These are phyloP conservation scores for Incurvaria masculella DNA, from an alignment of 2,888 invertebrate genomes.

Conservation along the genomic window DNA sequence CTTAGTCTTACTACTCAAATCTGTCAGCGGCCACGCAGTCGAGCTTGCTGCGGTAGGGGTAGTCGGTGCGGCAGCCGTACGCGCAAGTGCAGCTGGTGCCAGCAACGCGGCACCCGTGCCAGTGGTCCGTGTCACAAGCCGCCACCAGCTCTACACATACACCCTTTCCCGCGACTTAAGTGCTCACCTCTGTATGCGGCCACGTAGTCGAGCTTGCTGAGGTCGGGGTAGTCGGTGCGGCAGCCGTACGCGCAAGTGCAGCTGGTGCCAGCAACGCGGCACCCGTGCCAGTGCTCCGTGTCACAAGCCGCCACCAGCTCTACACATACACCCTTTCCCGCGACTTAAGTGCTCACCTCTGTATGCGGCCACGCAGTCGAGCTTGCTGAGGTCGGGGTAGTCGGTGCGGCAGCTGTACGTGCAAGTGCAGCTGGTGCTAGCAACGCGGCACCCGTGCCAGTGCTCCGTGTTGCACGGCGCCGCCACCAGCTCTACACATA, in stretches of 20 bases:
- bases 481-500: too few relatives aligned
- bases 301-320: constrained; percentile 44
- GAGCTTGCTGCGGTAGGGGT: constrained; percentile 56
- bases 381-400: constrained; percentile 58
- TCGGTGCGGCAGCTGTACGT: constrained; percentile 65
- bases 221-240: constrained; percentile 62
- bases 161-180: too few relatives aligned
- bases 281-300: constrained; percentile 58
- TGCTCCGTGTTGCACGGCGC: constrained; percentile 56
- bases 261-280: constrained; percentile 57
- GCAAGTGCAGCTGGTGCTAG: constrained; percentile 59
- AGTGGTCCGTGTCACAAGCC: constrained; percentile 56
- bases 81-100: constrained; percentile 62
- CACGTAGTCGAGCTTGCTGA: constrained; percentile 57
- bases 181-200: constrained; percentile 65
- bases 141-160: constrained; percentile 16
- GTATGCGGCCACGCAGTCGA: constrained; percentile 60
- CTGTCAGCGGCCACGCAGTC: constrained; percentile 61
- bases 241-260: constrained; percentile 68
- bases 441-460: constrained; percentile 63
- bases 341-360: too few relatives aligned
- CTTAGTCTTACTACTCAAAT: too few relatives aligned
- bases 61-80: constrained; percentile 64
- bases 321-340: too few relatives aligned
- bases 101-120: constrained; percentile 63